Base-by-base conservation (phyloP, 2,113 vertebrate species). In the Caranx ignobilis region DNA sequence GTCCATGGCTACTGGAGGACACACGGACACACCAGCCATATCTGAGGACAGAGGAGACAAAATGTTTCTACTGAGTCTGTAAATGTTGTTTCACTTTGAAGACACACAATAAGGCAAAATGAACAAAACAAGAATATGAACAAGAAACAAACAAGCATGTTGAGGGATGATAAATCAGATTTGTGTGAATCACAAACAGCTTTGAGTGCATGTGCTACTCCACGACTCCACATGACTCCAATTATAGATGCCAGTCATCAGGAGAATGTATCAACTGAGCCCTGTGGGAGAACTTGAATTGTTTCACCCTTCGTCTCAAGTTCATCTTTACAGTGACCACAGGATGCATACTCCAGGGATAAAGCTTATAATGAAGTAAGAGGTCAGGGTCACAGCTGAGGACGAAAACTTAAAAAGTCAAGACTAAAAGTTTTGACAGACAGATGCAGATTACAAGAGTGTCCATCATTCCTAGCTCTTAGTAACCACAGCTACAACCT, bases 1-100 rank as follows among this genome's bases (percentile, higher is more conserved):
- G 63, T 96, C 94, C 93, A 98, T 86, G 16, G 97, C 97, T 47
- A 96, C 87, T 0, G 96, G 93, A 62, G 97, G 96, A 82, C 95
- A 97, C 71, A 97, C 93, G 0, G 95, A 82, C 83, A 90, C 91
- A 11, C 93, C 93, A 2, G 91, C 83, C 81, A 92, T 92, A 52
- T 94, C 97, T 97, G 92, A 9, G 75, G 77, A 87, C 43, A 35
- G 37, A 78, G 11, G 18, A 77, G 16, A 31, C 6, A 11, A 12
- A 21, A 9, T 0, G 12, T 21, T 64, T 13, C 50, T 10, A 15
- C n/a, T 5, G 32, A 73, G 43, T 37, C 41, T 35, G 47, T 26
- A 1, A 21, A 52, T 19, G 31, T 7, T 3, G 5, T 41, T 32
- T 50, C 6, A 56, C 31, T 16, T 50, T 50, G 57, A 3, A 19